phyloP scores from a whole-genome alignment of 2,113 vertebrate species.

The Odobenus rosmarus region DNA sequence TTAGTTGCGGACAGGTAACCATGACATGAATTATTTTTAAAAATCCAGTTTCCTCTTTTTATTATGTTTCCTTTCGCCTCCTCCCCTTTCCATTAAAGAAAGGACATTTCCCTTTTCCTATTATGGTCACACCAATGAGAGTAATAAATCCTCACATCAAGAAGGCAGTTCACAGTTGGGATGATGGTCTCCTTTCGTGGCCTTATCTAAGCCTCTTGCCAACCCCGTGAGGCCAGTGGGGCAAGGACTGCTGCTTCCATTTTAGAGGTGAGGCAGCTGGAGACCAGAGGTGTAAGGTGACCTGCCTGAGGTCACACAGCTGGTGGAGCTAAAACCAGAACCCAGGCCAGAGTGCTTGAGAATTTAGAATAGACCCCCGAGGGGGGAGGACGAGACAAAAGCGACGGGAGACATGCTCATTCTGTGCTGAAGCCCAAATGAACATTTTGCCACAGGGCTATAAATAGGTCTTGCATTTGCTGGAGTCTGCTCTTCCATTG shows the following conservation, averaged over 20 bases:
- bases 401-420: not conserved
- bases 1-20: not conserved
- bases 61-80: not conserved
- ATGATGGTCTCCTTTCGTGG: not conserved
- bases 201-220: not conserved
- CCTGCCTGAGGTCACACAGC: slow-evolving; percentile 36
- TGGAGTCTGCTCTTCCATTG: not conserved
- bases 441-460: slow-evolving; percentile 10
- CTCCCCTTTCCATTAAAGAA: not conserved
- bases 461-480: slow-evolving; percentile 25
- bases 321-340: not conserved
- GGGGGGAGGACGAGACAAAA: not conserved
- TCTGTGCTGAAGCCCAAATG: not conserved
- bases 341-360: not conserved
- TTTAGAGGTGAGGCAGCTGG: not conserved
- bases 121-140: not conserved
- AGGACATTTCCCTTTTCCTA: not conserved
- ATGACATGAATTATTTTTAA: not conserved
- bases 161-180: not conserved
- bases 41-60: not conserved
- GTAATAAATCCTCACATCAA: not conserved
- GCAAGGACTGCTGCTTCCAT: not conserved
- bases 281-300: not conserved
- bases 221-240: not conserved
- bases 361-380: not conserved